Evolutionary conservation across 2,113 vertebrate genomes (phyloP).

Genomic region (Hemichromis elongatus): DNA sequence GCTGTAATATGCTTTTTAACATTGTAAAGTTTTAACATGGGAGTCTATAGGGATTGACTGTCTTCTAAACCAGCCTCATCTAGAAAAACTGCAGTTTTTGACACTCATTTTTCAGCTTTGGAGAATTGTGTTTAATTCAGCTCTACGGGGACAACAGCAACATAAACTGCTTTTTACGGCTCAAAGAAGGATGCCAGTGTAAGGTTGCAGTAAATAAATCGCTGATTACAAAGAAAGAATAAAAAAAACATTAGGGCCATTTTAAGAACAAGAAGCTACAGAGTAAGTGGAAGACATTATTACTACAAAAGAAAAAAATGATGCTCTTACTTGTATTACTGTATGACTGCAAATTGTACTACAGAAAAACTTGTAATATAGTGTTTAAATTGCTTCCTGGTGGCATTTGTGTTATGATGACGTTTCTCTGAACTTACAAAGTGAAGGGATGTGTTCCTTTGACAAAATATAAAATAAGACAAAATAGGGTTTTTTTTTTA

Average conservation of each 20-base stretch:
- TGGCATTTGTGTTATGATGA: accelerated
- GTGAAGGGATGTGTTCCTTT: not conserved
- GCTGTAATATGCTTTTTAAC: not conserved
- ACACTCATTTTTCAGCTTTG: not conserved
- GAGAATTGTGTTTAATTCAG: not conserved
- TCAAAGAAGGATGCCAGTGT: not conserved
- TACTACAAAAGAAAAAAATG: accelerated
- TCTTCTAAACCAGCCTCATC: not conserved
- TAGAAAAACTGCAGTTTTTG: not conserved
- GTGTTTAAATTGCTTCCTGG: not conserved
- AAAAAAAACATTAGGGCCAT: not conserved
- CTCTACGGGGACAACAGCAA: not conserved
- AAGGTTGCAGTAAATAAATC: not conserved
- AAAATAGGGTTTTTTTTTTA: not conserved
- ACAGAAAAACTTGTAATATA: not conserved
- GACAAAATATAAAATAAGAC: not conserved
- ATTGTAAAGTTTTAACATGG: not conserved
- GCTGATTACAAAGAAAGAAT: not conserved
- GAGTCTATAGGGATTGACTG: not conserved
- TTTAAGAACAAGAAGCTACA: not conserved
- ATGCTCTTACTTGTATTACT: accelerated
- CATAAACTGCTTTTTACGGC: not conserved
- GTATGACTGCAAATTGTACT: not conserved
- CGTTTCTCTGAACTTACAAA: not conserved
- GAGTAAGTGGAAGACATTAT: not conserved